Conservation (phyloP, 2,113 vertebrate species). For the Trogon melanurus region DNA sequence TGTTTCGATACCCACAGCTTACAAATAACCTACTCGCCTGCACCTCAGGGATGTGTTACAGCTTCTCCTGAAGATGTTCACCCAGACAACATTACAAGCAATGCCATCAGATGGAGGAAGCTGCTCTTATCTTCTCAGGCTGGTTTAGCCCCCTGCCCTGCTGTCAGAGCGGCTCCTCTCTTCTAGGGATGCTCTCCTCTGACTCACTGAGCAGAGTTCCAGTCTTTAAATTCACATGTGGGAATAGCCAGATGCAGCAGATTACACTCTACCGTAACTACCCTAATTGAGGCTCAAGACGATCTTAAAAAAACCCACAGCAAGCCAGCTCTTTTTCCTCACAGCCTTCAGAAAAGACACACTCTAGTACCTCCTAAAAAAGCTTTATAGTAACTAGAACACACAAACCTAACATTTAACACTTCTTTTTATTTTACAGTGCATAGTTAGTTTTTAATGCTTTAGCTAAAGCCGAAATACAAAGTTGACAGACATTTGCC, state of each 20-base stretch:
- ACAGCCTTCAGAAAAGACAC: neutral
- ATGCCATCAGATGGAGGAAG: constrained; percentile 3
- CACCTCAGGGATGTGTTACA: neutral
- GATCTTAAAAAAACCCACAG: constrained; percentile 39
- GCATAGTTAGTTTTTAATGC: neutral
- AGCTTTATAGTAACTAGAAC: neutral
- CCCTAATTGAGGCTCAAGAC: constrained; percentile 84
- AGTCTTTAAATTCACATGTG: constrained; percentile 82
- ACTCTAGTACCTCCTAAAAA: neutral
- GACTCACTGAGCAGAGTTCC: constrained; percentile 74
- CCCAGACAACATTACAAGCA: neutral
- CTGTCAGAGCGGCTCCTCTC: constrained; percentile 38
- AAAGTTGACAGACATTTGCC: neutral
- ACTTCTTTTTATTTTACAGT: neutral
- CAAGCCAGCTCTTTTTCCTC: constrained; percentile 40
- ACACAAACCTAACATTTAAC: neutral
- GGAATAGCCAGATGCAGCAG: constrained; percentile 82
- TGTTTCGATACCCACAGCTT: neutral
- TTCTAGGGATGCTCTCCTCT: constrained; percentile 60
- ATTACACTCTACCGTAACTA: constrained; percentile 85
- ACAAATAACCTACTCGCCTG: neutral
- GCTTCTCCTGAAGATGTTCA: neutral
- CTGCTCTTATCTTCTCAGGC: neutral
- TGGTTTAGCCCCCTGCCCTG: constrained; percentile 42
- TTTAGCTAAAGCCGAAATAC: neutral